phyloP scores from a whole-genome alignment of 1,140 invertebrate genomes.

The Trachymyrmex cornetzi region DNA sequence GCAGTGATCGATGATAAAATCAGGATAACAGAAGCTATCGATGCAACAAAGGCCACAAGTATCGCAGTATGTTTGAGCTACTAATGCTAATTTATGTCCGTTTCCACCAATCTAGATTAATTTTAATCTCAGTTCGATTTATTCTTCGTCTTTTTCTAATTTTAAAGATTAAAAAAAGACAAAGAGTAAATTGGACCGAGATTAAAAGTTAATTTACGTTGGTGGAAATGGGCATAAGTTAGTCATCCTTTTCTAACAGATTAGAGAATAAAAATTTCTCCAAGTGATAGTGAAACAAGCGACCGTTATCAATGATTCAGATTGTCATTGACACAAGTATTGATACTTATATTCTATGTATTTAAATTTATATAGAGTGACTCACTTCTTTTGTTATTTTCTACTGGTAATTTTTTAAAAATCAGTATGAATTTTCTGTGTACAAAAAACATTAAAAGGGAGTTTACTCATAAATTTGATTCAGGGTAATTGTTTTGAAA shows the following conservation, averaged over 20 bases:
- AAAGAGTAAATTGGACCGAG: no score
- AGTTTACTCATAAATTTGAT: background rate
- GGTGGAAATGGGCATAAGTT: background rate
- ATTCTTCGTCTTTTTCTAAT: no score
- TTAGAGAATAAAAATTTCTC: slow-evolving; percentile 22
- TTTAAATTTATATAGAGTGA: slow-evolving; percentile 13
- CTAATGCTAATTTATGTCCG: no score
- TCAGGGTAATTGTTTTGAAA: background rate
- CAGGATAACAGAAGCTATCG: background rate
- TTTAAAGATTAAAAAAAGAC: no score
- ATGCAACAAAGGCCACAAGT: slow-evolving; percentile 14
- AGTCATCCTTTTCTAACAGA: slow-evolving; percentile 33
- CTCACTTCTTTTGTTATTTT: background rate
- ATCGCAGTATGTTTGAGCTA: slow-evolving; percentile 1
- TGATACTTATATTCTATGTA: background rate
- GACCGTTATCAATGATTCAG: slow-evolving; percentile 1
- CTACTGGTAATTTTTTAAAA: background rate
- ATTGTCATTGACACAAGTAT: background rate
- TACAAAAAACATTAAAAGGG: background rate
- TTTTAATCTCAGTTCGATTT: no score
- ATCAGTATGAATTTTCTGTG: background rate
- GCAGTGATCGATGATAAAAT: slow-evolving; percentile 12
- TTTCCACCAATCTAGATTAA: no score
- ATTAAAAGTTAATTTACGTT: no score
- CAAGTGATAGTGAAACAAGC: background rate